Base-by-base conservation (phyloP, 35 echinoderm and acorn worm genomes). In the Heliocidaris tuberculata region DNA sequence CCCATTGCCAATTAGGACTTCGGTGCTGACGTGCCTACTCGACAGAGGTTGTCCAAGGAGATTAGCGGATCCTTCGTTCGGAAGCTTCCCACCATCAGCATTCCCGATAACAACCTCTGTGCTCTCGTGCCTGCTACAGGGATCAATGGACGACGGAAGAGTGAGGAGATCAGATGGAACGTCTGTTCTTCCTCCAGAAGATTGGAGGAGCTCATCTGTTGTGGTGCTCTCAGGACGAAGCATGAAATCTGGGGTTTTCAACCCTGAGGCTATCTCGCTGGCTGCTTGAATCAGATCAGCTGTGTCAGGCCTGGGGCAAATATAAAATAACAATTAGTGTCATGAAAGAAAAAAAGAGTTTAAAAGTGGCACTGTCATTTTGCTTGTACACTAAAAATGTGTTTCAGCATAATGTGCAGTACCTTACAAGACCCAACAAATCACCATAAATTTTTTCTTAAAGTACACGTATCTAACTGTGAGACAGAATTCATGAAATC, bases 241-340 rank as follows among this genome's bases (percentile, higher is more conserved):
- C 13, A 16, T 89, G 13, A 48, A 60, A 42, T 91, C 54, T 16
- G 17, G 48, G 17, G 90, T 88, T 86, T 86, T 42, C 52, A 86
- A n/a, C 86, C 85, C 29, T 9, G 13, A 13, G 71, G 48, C 49
- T 35, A 50, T 95, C 86, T 93, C 85, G 27, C 12, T 48, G 27
- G 97, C 98, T 30, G 97, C 95, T 47, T 95, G 35, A 24, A 97
- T 54, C 13, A 99, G 96, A 19, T 99, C 96, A 59, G 59, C 94
- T 35, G 98, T 97, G 30, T 95, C 95, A 56, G 97, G 95, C 30
- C 98, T 99, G 90, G 17, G 32, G 60, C 47, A 96, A 15, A 56
- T 9, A 50, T 86, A 86, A 94, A 90, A 49, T 15, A 59, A 93
- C 10, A 93, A 93, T 15, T 93, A 19, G 7, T 93, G 21, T 5